Evolutionary conservation across 2,797 vertebrate genomes (phyloP).

Genomic region (Rhabdomys pumilio): DNA sequence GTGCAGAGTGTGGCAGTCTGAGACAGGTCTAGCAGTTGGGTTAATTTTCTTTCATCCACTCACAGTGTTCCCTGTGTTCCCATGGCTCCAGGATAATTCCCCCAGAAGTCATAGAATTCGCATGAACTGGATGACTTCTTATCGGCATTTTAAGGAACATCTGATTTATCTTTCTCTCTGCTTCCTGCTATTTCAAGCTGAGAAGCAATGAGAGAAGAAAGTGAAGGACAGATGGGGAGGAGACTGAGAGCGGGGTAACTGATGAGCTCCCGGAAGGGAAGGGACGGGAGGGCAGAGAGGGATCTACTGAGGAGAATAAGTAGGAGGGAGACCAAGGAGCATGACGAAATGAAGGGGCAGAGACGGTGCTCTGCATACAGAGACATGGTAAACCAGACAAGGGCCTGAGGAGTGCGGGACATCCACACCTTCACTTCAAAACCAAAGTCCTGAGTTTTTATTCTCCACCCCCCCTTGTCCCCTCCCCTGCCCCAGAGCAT

Average conservation of each 20-base stretch:
- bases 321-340: neutral
- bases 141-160: neutral
- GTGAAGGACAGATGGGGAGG: neutral
- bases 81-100: neutral
- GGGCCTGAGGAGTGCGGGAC: neutral
- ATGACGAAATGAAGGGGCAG: too few relatives aligned
- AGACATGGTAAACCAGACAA: neutral
- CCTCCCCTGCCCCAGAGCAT: too few relatives aligned
- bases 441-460: neutral
- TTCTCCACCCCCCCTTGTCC: too few relatives aligned
- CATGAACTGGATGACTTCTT: neutral
- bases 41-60: neutral
- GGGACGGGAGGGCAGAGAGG: neutral
- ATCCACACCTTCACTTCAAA: neutral
- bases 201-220: neutral
- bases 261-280: neutral
- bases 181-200: neutral
- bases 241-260: too few relatives aligned
- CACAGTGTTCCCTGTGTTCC: accelerated
- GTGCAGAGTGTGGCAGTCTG: neutral
- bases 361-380: neutral
- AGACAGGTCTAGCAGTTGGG: neutral
- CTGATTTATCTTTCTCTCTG: neutral
- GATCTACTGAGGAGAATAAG: too few relatives aligned
- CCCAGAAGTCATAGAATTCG: neutral